Evolutionary conservation across 2,797 vertebrate species (phyloP).

Genomic region (Myripristis murdjan): DNA sequence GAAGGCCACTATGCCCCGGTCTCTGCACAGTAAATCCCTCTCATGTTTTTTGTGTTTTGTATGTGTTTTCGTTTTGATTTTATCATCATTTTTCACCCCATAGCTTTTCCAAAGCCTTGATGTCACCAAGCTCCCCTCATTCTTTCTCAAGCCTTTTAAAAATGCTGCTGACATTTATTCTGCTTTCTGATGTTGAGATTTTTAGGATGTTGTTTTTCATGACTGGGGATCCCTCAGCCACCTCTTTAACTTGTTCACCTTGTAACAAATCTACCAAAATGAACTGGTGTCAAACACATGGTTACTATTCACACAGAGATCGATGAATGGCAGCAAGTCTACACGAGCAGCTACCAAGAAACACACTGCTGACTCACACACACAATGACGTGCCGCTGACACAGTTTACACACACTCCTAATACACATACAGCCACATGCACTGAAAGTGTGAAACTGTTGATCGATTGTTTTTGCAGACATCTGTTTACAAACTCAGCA

Average conservation of each 20-base stretch:
- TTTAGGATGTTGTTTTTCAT: slow-evolving; percentile 29
- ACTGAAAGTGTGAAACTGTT: slow-evolving; percentile 44
- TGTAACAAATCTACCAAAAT: slow-evolving; percentile 52
- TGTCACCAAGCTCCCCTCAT: slow-evolving; percentile 22
- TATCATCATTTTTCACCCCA: background rate
- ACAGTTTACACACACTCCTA: slow-evolving; percentile 55
- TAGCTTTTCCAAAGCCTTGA: slow-evolving; percentile 56
- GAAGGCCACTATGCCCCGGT: slow-evolving; percentile 27
- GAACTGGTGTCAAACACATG: slow-evolving; percentile 21
- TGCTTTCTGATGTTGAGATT: slow-evolving; percentile 26
- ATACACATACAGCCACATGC: slow-evolving; percentile 38
- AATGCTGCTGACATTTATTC: slow-evolving; percentile 28
- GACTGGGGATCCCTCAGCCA: slow-evolving; percentile 8
- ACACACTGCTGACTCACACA: slow-evolving; percentile 18
- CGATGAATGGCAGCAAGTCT: slow-evolving; percentile 10
- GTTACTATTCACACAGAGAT: slow-evolving; percentile 13
- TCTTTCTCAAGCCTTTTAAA: slow-evolving; percentile 50
- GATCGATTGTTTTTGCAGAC: slow-evolving; percentile 30
- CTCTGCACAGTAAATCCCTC: slow-evolving; percentile 24
- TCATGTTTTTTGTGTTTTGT: slow-evolving; percentile 5
- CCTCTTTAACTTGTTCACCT: slow-evolving; percentile 22
- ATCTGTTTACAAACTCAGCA: slow-evolving; percentile 48
- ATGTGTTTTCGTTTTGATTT: slow-evolving; percentile 6
- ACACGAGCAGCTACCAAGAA: background rate
- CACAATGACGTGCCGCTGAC: slow-evolving; percentile 40